Evolutionary conservation across 2,888 invertebrate species (phyloP).

Genomic region (Drosophila algonquin): DNA sequence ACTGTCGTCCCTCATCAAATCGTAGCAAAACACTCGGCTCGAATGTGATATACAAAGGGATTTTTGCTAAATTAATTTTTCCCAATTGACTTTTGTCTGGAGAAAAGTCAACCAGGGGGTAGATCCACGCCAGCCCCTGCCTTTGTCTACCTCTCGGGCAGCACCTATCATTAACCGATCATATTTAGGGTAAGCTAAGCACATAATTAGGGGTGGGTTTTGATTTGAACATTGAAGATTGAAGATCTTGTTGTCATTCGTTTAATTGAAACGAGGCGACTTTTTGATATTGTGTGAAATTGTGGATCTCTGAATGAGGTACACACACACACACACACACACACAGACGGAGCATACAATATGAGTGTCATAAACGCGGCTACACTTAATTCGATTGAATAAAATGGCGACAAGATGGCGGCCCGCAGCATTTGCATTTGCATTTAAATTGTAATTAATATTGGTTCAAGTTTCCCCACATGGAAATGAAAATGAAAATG

Average conservation of each 20-base stretch:
- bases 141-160: neutral
- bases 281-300: slow-evolving; percentile 57
- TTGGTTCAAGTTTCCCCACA: slow-evolving; percentile 37
- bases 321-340: neutral
- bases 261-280: slow-evolving; percentile 35
- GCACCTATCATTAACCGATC: slow-evolving; percentile 76
- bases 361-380: slow-evolving; percentile 48
- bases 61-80: slow-evolving; percentile 77
- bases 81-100: slow-evolving; percentile 74
- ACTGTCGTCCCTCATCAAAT: slow-evolving; percentile 81
- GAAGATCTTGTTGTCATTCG: slow-evolving; percentile 49
- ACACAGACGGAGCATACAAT: neutral
- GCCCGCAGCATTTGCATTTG: slow-evolving; percentile 53
- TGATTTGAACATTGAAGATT: slow-evolving; percentile 37
- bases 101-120: slow-evolving; percentile 61
- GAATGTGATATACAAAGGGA: slow-evolving; percentile 62
- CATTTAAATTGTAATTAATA: slow-evolving; percentile 73
- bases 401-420: slow-evolving; percentile 54
- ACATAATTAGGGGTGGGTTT: slow-evolving; percentile 72
- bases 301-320: slow-evolving; percentile 8
- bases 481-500: slow-evolving; percentile 64
- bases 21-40: slow-evolving; percentile 72
- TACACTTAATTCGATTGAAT: slow-evolving; percentile 50
- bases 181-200: slow-evolving; percentile 70
- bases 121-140: slow-evolving; percentile 39